These are phyloP conservation scores for Drosophila fulvimacula DNA, from an alignment of 2,888 invertebrate species.

Conservation along the genomic window DNA sequence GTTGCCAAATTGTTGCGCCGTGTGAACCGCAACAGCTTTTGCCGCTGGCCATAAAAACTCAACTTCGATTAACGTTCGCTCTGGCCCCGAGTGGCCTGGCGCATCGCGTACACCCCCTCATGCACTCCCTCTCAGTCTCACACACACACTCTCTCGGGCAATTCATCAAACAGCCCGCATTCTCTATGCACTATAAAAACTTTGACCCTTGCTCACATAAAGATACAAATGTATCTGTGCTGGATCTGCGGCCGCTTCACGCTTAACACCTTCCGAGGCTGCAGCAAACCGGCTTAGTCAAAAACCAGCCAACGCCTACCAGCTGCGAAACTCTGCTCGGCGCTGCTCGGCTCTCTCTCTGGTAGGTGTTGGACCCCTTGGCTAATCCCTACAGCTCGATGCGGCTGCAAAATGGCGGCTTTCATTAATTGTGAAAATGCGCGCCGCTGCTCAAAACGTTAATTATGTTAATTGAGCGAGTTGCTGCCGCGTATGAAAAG, in stretches of 20 bases:
- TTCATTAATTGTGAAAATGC: conserved; percentile 73
- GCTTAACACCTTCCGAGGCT: conserved; percentile 67
- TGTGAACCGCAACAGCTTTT: conserved; percentile 72
- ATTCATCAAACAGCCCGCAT: conserved; percentile 77
- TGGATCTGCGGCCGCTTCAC: conserved; percentile 44
- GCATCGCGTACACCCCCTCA: conserved; percentile 26
- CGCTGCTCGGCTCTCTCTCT: background rate
- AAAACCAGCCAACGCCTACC: conserved; percentile 43
- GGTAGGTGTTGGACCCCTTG: conserved; percentile 10
- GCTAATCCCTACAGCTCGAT: conserved; percentile 49
- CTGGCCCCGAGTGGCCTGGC: background rate
- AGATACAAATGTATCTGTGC: conserved; percentile 22
- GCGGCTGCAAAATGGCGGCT: conserved; percentile 63
- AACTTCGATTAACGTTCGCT: conserved; percentile 71
- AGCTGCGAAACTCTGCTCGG: conserved; percentile 8
- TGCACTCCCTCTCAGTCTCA: background rate
- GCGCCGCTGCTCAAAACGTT: conserved; percentile 53
- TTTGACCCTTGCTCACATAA: conserved; percentile 62
- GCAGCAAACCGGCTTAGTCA: conserved; percentile 57
- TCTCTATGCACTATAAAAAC: conserved; percentile 77
- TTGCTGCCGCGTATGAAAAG: conserved; percentile 52
- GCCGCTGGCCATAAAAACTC: conserved; percentile 47
- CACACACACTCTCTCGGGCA: conserved; percentile 4
- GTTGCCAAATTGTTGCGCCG: conserved; percentile 60
- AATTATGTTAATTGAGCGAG: conserved; percentile 74